Evolutionary conservation across 35 echinoderm and acorn worm genomes (phyloP).

Genomic region (Eucidaris tribuloides): DNA sequence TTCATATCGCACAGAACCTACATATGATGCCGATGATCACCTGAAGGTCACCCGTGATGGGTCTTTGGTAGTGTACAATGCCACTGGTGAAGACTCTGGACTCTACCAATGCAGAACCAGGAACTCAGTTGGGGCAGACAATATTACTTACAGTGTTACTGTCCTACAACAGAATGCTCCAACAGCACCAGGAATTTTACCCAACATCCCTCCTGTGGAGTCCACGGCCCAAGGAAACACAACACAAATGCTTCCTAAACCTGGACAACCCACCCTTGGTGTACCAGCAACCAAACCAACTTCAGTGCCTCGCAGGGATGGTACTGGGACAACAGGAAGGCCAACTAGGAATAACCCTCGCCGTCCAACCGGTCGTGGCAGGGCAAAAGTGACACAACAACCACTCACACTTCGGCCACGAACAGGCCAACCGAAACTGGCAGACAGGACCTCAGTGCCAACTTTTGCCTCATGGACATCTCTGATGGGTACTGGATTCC

Average conservation of each 20-base stretch:
- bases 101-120: constrained; percentile 31
- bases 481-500: not conserved
- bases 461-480: constrained; percentile 3
- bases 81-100: constrained; percentile 10
- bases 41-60: constrained; percentile 32
- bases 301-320: too few species aligned
- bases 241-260: not conserved
- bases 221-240: constrained; percentile 1
- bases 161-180: constrained; percentile 22
- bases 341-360: not conserved
- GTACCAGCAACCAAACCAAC: constrained; percentile 3
- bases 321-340: too few species aligned
- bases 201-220: constrained; percentile 1
- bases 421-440: constrained; percentile 3
- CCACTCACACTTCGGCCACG: not conserved
- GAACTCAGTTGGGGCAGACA: constrained; percentile 46
- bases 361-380: not conserved
- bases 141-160: constrained; percentile 14
- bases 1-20: not conserved
- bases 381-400: not conserved
- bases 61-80: constrained; percentile 32
- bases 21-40: constrained; percentile 13
- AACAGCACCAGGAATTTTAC: not conserved
- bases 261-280: not conserved
- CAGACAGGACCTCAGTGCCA: constrained; percentile 11